Base-by-base conservation (phyloP, 2,888 invertebrate species). In the Andrena haemorrhoa region DNA sequence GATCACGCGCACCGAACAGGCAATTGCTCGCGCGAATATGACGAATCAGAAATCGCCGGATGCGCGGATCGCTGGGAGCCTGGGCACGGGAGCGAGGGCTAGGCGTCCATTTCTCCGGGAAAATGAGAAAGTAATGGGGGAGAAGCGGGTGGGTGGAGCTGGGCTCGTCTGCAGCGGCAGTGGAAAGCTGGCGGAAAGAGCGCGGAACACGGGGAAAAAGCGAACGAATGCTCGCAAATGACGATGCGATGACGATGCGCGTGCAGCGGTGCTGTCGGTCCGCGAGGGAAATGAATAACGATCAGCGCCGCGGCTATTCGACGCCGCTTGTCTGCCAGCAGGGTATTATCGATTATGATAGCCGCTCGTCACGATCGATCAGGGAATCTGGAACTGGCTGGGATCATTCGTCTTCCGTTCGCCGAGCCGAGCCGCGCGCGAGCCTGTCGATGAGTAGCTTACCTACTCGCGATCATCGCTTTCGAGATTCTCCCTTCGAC, bases 171-270 rank as follows among this genome's bases (percentile, higher is more conserved):
- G 16, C 23, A 70, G 65, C 65, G 65, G 79, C 60, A 65, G 69
- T 60, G 58, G 63, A 80, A 75, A 63, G 68, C 70, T 66, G 49
- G 64, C 10, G 56, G 63, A 75, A 68, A 58, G 47, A 66, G 4
- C 49, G 20, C 12, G 66, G 60, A 63, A n/a, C 2, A n/a, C 2
- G 41, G 10, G 63, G 51, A 70, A 61, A 71, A 77, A 53, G 61
- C 41, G 83, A 84, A 85, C 79, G 85, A 88, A 84, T 86, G 86
- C 82, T 87, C 86, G 90, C 87, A 91, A 92, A 92, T 92, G 91
- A 91, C 89, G 90, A 84, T 79, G 84, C 88, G 88, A 91, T 92
- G 92, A 92, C 92, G 90, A 74, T 88, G 92, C 92, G 87, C 81
- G 84, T 84, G 82, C 82, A 88, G 89, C 81, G 84, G 84, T 84